Evolutionary conservation across 2,797 vertebrate genomes (phyloP).

Genomic region (Xiphophorus birchmanni): DNA sequence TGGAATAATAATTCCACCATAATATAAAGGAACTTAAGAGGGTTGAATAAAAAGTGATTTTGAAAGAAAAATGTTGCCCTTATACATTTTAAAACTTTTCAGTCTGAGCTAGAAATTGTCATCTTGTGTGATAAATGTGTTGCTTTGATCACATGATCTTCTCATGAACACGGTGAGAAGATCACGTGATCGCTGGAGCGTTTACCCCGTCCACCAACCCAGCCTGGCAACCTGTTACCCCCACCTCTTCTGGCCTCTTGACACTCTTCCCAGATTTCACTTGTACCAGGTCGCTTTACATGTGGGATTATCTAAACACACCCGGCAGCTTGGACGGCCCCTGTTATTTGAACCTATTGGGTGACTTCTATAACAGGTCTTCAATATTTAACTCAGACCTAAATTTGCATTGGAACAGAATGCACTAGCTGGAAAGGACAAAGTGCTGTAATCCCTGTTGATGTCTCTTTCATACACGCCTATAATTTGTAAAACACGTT

Average conservation of each 20-base stretch:
- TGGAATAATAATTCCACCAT: not conserved
- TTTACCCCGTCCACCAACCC: not conserved
- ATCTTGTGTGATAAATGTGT: not conserved
- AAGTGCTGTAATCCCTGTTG: constrained; percentile 3
- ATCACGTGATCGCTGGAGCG: constrained; percentile 13
- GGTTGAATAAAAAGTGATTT: not conserved
- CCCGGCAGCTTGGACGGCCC: not conserved
- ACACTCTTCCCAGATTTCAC: constrained; percentile 16
- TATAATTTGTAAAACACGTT: constrained; percentile 48
- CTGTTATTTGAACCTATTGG: not conserved
- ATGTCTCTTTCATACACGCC: constrained; percentile 29
- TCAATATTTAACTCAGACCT: not conserved
- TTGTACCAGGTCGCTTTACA: constrained; percentile 46
- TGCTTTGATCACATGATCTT: not conserved
- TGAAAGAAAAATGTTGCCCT: not conserved
- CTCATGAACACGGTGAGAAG: not conserved
- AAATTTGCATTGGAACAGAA: constrained; percentile 3
- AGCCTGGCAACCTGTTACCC: not conserved
- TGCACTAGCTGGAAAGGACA: constrained; percentile 24
- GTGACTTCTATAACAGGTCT: not conserved
- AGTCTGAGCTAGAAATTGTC: not conserved
- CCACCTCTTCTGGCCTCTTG: not conserved
- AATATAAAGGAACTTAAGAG: not conserved
- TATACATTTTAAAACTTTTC: not conserved
- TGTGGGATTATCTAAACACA: constrained; percentile 27